A percentile compares a stretch with the other conserved stretches of the same genome.
Evolutionary conservation across 2,113 vertebrate species (phyloP).

Genomic region (Chamaetylas fuelleborni): DNA sequence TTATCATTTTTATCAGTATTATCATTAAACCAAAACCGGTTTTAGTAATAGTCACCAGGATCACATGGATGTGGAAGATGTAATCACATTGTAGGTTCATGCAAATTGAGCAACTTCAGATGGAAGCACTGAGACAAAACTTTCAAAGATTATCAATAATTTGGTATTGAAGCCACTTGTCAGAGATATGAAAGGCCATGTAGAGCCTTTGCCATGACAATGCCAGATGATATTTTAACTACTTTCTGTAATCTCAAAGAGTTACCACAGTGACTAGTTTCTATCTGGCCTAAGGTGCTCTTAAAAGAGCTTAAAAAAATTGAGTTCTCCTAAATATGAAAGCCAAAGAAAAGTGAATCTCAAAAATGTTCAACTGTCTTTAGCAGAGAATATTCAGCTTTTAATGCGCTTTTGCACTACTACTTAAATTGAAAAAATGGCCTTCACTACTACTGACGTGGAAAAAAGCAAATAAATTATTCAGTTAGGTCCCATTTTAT

Average conservation of each 20-base stretch:
- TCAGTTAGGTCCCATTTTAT: background rate
- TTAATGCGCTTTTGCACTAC: background rate
- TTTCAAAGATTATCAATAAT: background rate
- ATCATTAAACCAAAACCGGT: background rate
- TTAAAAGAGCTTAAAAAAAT: background rate
- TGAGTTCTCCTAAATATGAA: background rate
- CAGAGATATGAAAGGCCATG: background rate
- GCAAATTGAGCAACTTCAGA: background rate
- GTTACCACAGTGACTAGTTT: background rate
- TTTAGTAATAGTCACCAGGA: background rate
- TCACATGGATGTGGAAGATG: background rate
- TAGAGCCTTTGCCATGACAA: background rate
- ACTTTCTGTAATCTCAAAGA: background rate
- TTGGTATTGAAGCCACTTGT: background rate
- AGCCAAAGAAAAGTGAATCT: background rate
- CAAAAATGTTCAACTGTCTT: background rate
- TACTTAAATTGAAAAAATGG: background rate
- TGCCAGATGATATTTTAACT: background rate
- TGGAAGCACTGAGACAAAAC: background rate
- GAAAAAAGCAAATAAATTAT: background rate
- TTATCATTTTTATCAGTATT: too few relatives aligned
- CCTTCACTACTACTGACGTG: background rate
- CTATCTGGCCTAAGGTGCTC: background rate
- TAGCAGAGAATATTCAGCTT: background rate
- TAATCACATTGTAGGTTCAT: too few relatives aligned